Evolutionary conservation across 2,888 invertebrate genomes (phyloP).

Genomic region (Scaeva pyrastri): DNA sequence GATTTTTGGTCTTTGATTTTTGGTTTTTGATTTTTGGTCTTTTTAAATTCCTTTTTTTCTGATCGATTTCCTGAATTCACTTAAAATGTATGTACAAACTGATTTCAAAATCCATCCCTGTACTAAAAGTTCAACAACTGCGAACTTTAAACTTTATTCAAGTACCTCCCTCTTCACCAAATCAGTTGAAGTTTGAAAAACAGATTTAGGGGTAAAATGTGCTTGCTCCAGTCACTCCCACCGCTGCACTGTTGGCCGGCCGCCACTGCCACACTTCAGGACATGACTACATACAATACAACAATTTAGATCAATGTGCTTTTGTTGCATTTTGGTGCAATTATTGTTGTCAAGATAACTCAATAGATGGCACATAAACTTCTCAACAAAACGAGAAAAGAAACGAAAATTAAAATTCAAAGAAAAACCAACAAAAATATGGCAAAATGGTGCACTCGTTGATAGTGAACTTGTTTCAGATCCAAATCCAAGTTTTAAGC

Average conservation of each 20-base stretch:
- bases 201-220: slow-evolving; percentile 19
- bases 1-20: too few species aligned
- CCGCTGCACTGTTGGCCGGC: neutral
- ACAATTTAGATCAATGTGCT: slow-evolving; percentile 54
- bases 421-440: neutral
- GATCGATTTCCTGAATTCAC: too few species aligned
- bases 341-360: slow-evolving; percentile 68
- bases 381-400: neutral
- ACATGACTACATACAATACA: neutral
- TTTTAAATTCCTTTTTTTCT: too few species aligned
- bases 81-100: neutral
- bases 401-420: slow-evolving; percentile 45
- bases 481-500: slow-evolving; percentile 54
- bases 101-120: neutral
- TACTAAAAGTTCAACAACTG: slow-evolving; percentile 12
- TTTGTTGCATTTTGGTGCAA: slow-evolving; percentile 58
- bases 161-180: neutral
- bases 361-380: slow-evolving; percentile 42
- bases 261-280: neutral
- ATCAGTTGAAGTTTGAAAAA: slow-evolving; percentile 11
- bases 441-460: slow-evolving; percentile 11
- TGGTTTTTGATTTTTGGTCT: too few species aligned
- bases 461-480: slow-evolving; percentile 55
- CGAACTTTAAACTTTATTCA: slow-evolving; percentile 18
- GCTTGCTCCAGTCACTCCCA: neutral